Evolutionary conservation across 2,113 vertebrate species (phyloP).

Genomic region (Hiodon alosoides): DNA sequence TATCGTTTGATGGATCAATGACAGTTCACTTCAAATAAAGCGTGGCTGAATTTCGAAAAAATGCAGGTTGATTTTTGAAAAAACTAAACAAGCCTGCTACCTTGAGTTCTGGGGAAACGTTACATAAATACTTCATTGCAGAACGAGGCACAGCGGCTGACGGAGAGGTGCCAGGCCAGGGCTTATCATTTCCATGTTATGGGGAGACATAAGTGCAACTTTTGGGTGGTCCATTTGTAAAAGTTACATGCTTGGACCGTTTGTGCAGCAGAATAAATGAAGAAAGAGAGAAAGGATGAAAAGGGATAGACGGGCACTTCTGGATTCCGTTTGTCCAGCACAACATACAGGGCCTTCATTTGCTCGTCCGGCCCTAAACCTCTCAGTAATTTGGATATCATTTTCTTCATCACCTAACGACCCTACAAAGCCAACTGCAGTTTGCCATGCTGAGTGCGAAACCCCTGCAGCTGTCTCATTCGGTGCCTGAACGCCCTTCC

Average conservation of each 20-base stretch:
- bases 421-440: constrained; percentile 79
- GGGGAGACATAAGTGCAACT: too few relatives aligned
- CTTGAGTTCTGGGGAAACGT: too few relatives aligned
- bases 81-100: too few relatives aligned
- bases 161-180: too few relatives aligned
- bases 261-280: not conserved
- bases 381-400: constrained; percentile 98
- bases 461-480: constrained; percentile 77
- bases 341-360: constrained; percentile 65
- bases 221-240: too few relatives aligned
- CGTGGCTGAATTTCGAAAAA: too few relatives aligned
- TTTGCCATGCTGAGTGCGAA: constrained; percentile 70
- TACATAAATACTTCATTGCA: too few relatives aligned
- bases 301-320: constrained; percentile 96
- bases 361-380: constrained; percentile 78
- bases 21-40: too few relatives aligned
- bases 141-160: too few relatives aligned
- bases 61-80: too few relatives aligned
- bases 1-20: too few relatives aligned
- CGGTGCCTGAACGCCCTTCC: constrained; percentile 60
- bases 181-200: too few relatives aligned
- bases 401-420: constrained; percentile 98
- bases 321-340: constrained; percentile 99
- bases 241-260: not conserved
- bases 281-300: constrained; percentile 27